Evolutionary conservation across 1,140 invertebrate species (phyloP).

Genomic region (Mylabris phalerata): DNA sequence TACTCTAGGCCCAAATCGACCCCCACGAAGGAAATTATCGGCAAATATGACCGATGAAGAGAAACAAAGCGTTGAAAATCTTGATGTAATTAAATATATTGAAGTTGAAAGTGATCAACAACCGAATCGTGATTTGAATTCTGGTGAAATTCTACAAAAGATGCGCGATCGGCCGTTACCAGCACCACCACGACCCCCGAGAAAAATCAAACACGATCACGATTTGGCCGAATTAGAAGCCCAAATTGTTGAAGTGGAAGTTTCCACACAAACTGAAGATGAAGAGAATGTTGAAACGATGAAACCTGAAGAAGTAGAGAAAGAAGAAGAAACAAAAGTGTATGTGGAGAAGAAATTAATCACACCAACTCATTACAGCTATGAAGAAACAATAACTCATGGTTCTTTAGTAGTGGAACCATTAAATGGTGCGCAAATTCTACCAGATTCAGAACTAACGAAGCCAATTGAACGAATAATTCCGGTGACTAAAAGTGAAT

Average conservation of each 20-base stretch:
- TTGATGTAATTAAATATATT: constrained; percentile 51
- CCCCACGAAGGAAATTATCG: constrained; percentile 48
- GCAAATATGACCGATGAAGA: constrained; percentile 46
- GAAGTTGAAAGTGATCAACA: constrained; percentile 51
- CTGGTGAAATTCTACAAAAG: constrained; percentile 64
- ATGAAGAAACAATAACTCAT: constrained; percentile 39
- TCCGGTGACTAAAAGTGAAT: constrained; percentile 11
- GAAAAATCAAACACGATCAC: constrained; percentile 44
- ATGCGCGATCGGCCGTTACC: constrained; percentile 75
- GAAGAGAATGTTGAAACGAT: constrained; percentile 41
- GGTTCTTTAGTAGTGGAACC: constrained; percentile 37
- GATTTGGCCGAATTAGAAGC: constrained; percentile 34
- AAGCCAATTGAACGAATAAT: constrained; percentile 18
- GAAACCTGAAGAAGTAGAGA: constrained; percentile 29
- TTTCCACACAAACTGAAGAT: constrained; percentile 69
- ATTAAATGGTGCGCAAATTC: constrained; percentile 24
- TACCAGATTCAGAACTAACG: constrained; percentile 25
- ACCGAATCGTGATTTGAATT: constrained; percentile 54
- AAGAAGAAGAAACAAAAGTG: constrained; percentile 3
- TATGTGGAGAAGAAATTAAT: constrained; percentile 48
- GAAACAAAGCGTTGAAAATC: constrained; percentile 32
- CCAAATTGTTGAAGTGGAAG: constrained; percentile 49
- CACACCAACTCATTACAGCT: constrained; percentile 37
- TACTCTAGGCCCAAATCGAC: constrained; percentile 54
- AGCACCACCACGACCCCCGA: constrained; percentile 70